phyloP scores from a whole-genome alignment of 2,797 vertebrate species.

The Catostomus latipinnis region DNA sequence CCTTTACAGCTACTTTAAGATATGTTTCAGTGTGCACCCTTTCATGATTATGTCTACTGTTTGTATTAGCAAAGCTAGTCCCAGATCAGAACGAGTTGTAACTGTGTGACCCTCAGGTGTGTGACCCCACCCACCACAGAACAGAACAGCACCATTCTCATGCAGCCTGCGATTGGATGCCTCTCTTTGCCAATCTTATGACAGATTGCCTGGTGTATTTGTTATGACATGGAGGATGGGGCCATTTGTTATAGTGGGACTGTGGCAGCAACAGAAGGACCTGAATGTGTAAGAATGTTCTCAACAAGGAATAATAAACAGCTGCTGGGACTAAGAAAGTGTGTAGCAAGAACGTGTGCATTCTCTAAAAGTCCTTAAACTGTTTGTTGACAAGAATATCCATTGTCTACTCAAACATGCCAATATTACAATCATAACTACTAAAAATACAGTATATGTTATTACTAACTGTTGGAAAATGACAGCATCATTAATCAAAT shows the following conservation, averaged over 20 bases:
- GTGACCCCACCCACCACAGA: slow-evolving; percentile 28
- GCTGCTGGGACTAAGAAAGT: slow-evolving; percentile 52
- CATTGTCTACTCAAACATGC: not conserved
- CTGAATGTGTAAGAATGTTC: slow-evolving; percentile 75
- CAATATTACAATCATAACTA: no score
- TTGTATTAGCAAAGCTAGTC: slow-evolving; percentile 8
- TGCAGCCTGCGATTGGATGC: slow-evolving; percentile 53
- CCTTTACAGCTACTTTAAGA: not conserved
- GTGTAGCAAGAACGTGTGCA: slow-evolving; percentile 10
- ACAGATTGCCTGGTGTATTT: slow-evolving; percentile 79
- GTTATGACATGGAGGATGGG: slow-evolving; percentile 81
- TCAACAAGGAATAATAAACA: slow-evolving; percentile 80
- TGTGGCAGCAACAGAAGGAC: slow-evolving; percentile 77
- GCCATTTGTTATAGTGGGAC: slow-evolving; percentile 80
- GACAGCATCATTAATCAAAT: no score
- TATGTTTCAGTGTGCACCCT: not conserved
- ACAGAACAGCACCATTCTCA: slow-evolving; percentile 40
- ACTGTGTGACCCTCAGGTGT: slow-evolving; percentile 27
- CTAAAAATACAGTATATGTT: no score
- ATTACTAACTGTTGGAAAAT: no score
- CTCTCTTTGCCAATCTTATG: slow-evolving; percentile 68
- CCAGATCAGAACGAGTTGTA: slow-evolving; percentile 29
- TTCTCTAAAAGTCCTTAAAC: slow-evolving; percentile 8
- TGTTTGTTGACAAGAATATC: not conserved
- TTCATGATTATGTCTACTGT: slow-evolving; percentile 5